phyloP scores from a whole-genome alignment of 1,140 invertebrate species.

The Cylas formicarius region DNA sequence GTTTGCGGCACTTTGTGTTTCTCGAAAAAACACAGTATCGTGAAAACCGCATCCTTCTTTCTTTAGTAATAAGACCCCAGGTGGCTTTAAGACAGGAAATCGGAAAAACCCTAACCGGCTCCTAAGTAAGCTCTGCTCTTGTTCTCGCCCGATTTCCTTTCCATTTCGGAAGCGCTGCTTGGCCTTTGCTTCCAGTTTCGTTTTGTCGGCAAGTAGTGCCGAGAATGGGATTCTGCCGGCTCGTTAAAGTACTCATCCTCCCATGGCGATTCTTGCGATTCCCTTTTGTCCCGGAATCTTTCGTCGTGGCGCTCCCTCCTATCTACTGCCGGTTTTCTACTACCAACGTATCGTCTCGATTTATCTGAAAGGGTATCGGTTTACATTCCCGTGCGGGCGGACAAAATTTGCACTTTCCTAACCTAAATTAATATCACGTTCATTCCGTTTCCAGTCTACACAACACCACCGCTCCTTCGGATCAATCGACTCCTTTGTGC shows the following conservation, averaged over 20 bases:
- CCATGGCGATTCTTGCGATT: constrained; percentile 48
- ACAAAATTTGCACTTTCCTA: no score
- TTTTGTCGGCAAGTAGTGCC: constrained; percentile 45
- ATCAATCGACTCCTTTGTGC: constrained; percentile 14
- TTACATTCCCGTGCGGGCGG: not conserved
- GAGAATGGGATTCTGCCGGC: constrained; percentile 36
- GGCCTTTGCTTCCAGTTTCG: constrained; percentile 56
- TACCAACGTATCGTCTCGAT: constrained; percentile 26
- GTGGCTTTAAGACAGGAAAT: not conserved
- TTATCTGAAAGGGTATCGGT: constrained; percentile 25
- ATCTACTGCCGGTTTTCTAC: constrained; percentile 24
- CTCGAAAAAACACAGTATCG: not conserved
- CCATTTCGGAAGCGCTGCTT: constrained; percentile 52
- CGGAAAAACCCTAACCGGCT: constrained; percentile 26
- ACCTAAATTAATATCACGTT: constrained; percentile 22
- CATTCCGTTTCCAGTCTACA: constrained; percentile 37
- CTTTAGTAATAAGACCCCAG: not conserved
- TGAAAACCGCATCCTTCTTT: not conserved
- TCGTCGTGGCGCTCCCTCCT: constrained; percentile 38
- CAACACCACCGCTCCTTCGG: constrained; percentile 38
- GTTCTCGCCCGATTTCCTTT: constrained; percentile 45
- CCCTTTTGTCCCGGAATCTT: constrained; percentile 40
- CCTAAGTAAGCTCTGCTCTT: constrained; percentile 41
- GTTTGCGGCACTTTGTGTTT: not conserved
- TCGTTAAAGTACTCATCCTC: constrained; percentile 46